A percentile compares a stretch with the other conserved stretches of the same genome.
Evolutionary conservation across 2,888 invertebrate genomes (phyloP).

Genomic region (Julus scandinavius): DNA sequence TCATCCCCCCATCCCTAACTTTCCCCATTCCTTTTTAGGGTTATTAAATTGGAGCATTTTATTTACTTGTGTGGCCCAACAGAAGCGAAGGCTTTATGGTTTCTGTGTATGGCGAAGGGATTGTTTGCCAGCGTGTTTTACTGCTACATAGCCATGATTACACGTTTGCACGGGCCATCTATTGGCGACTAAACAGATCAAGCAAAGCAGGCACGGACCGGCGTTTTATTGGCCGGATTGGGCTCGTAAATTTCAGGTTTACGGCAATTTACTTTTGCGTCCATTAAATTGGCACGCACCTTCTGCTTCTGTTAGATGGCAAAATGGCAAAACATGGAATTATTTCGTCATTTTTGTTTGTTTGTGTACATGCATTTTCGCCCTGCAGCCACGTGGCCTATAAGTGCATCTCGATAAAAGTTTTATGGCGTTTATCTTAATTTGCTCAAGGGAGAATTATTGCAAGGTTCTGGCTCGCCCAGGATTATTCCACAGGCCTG

Average conservation of each 20-base stretch:
- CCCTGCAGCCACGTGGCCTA: no score
- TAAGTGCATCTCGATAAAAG: neutral
- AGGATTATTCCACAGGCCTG: neutral
- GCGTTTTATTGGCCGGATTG: no score
- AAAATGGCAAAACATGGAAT: neutral
- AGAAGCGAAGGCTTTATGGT: neutral
- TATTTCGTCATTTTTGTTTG: neutral
- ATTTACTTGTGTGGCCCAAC: neutral
- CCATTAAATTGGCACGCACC: neutral
- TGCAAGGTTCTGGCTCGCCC: neutral
- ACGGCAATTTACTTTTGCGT: neutral
- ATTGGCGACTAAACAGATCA: neutral
- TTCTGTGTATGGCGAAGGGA: neutral
- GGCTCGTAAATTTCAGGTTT: neutral
- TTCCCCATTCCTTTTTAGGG: neutral
- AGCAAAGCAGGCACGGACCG: neutral
- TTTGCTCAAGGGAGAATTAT: neutral
- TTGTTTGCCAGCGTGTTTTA: neutral
- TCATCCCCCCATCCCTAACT: no score
- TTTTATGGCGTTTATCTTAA: no score
- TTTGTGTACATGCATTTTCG: no score
- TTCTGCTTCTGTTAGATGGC: neutral
- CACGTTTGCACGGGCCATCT: neutral
- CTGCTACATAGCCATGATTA: neutral
- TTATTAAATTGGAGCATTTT: conserved; percentile 24